Percentiles rank a stretch among this genome's conserved stretches.
Evolutionary conservation across 1,140 invertebrate genomes (phyloP).

Genomic region (Hycleus cichorii): DNA sequence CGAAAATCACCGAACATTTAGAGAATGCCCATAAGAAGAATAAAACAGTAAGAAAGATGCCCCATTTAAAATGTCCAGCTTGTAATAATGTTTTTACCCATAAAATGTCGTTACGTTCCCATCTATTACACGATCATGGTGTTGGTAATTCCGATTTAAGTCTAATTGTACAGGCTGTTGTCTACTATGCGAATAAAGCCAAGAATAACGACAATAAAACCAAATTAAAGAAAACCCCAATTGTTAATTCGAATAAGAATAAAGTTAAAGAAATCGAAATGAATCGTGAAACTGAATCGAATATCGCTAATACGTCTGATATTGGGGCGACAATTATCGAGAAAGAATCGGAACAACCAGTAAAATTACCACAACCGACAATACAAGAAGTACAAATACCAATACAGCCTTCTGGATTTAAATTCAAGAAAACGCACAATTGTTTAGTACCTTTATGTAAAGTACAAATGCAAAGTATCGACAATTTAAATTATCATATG

Average conservation of each 20-base stretch:
- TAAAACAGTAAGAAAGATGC: conserved; percentile 26
- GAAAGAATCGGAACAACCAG: conserved; percentile 14
- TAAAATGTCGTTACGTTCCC: conserved; percentile 40
- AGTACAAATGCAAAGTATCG: conserved; percentile 40
- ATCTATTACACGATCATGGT: conserved; percentile 44
- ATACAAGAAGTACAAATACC: too few species aligned
- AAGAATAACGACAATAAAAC: conserved; percentile 21
- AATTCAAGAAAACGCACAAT: conserved; percentile 22
- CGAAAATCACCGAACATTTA: conserved; percentile 34
- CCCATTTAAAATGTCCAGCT: conserved; percentile 38
- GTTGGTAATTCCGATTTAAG: conserved; percentile 38
- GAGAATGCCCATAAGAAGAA: conserved; percentile 34
- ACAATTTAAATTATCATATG: conserved; percentile 48
- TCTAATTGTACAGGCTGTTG: conserved; percentile 27
- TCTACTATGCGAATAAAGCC: conserved; percentile 30
- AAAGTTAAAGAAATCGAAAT: too few species aligned
- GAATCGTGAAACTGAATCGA: neutral
- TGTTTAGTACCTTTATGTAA: conserved; percentile 40
- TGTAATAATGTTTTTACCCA: conserved; percentile 45
- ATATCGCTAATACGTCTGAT: neutral
- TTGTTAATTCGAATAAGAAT: too few species aligned
- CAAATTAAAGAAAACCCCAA: neutral
- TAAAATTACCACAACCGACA: conserved; percentile 7
- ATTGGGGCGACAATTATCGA: neutral
- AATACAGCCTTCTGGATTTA: neutral